These are phyloP conservation scores for Sitophilus oryzae DNA, from an alignment of 1,140 invertebrate species.

Conservation along the genomic window DNA sequence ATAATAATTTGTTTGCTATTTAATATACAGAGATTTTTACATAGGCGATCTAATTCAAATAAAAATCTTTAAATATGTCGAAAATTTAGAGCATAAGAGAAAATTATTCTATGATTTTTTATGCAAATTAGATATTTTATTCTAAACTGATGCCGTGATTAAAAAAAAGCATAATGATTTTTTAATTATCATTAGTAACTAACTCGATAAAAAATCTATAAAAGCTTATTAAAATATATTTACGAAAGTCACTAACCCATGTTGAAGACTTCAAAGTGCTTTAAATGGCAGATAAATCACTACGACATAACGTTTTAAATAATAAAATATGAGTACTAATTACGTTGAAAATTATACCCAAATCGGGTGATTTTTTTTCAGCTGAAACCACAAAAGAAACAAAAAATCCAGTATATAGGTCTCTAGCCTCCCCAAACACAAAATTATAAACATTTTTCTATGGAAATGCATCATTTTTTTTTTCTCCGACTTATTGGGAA, in stretches of 20 bases:
- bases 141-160: not conserved
- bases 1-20: constrained; percentile 14
- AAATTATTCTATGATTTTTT: too few relatives aligned
- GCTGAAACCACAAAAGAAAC: too few relatives aligned
- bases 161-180: not conserved
- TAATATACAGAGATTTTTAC: constrained; percentile 28
- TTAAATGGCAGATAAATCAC: not conserved
- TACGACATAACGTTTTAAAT: not conserved
- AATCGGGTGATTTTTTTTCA: too few relatives aligned
- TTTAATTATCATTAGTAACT: not conserved
- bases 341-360: too few relatives aligned
- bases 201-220: constrained; percentile 2
- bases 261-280: not conserved
- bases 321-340: too few relatives aligned
- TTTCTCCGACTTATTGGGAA: too few relatives aligned
- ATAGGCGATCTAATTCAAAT: constrained; percentile 22
- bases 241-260: constrained; percentile 5
- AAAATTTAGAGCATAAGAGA: constrained; percentile 9
- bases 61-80: constrained; percentile 10
- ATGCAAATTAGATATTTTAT: constrained; percentile 5
- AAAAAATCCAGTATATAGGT: too few relatives aligned
- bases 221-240: not conserved
- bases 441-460: too few relatives aligned
- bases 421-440: too few relatives aligned
- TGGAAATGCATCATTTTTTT: too few relatives aligned